These are phyloP conservation scores for Philypnodon macrostomus DNA, from an alignment of 2,797 vertebrate species.

Conservation along the genomic window DNA sequence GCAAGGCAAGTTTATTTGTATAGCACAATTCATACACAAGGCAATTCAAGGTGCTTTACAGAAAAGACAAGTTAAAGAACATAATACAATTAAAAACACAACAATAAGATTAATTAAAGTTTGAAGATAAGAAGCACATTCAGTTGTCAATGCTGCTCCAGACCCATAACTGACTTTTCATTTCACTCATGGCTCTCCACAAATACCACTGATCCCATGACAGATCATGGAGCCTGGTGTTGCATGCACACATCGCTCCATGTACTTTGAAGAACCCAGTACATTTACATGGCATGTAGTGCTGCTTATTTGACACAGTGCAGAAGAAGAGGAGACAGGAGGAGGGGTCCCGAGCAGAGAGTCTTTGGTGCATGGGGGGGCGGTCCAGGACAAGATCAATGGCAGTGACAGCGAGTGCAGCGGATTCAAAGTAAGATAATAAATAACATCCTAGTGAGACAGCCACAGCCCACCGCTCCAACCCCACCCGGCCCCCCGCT, in stretches of 20 bases:
- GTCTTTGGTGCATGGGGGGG: constrained; percentile 20
- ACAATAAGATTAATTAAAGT: too few relatives aligned
- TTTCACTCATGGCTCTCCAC: not conserved
- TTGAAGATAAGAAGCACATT: too few relatives aligned
- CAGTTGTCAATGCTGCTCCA: not conserved
- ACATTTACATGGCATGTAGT: constrained; percentile 9
- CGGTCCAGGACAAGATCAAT: constrained; percentile 75
- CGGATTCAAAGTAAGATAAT: constrained; percentile 77
- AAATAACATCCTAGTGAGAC: constrained; percentile 80
- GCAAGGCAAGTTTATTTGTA: too few relatives aligned
- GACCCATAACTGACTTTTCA: not conserved
- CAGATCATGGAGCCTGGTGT: constrained; percentile 3
- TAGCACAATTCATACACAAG: too few relatives aligned
- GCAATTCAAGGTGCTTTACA: too few relatives aligned
- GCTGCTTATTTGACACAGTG: constrained; percentile 23
- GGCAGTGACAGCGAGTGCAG: constrained; percentile 73
- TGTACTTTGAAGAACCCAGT: constrained; percentile 15
- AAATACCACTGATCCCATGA: constrained; percentile 15
- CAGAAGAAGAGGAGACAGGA: constrained; percentile 7
- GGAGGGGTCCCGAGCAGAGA: constrained; percentile 19
- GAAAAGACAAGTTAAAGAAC: too few relatives aligned
- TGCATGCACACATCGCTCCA: constrained; percentile 20
- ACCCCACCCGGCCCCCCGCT: constrained; percentile 35
- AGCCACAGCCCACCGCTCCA: constrained; percentile 39
- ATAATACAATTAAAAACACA: too few relatives aligned